Conservation (phyloP, 1,140 invertebrate species). For the Galendromus occidentalis region DNA sequence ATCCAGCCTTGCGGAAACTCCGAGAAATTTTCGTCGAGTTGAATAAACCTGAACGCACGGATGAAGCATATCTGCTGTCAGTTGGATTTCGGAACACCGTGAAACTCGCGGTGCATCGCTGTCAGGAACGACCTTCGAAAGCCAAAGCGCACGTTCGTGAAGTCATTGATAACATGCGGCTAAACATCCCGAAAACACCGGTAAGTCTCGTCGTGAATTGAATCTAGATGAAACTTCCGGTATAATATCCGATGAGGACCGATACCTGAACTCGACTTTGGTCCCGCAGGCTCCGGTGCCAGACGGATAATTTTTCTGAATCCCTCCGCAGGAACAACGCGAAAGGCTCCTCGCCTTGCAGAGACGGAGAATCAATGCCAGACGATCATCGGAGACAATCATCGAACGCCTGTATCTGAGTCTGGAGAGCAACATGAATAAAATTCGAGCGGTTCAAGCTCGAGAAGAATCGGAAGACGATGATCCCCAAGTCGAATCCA, state of each 20-base stretch:
- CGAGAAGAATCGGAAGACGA: not conserved
- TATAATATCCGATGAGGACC: not conserved
- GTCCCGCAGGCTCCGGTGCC: not conserved
- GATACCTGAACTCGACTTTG: not conserved
- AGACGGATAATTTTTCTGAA: not conserved
- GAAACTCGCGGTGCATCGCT: not conserved
- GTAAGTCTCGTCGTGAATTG: not conserved
- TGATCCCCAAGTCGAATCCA: not conserved
- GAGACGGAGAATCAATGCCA: not conserved
- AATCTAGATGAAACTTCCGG: not conserved
- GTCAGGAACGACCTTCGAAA: not conserved
- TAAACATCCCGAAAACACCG: not conserved
- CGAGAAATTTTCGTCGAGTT: not conserved
- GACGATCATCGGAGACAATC: not conserved
- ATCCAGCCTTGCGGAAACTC: not conserved
- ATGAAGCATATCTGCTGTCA: not conserved
- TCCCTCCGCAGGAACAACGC: not conserved
- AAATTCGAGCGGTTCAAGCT: not conserved
- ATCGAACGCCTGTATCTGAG: not conserved
- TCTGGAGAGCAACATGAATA: not conserved
- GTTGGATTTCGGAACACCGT: not conserved
- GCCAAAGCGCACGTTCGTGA: not conserved
- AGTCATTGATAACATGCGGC: not conserved
- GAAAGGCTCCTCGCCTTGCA: not conserved
- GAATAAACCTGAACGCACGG: not conserved